Base-by-base conservation (phyloP, 2,797 vertebrate species). In the Thaleichthys pacificus region DNA sequence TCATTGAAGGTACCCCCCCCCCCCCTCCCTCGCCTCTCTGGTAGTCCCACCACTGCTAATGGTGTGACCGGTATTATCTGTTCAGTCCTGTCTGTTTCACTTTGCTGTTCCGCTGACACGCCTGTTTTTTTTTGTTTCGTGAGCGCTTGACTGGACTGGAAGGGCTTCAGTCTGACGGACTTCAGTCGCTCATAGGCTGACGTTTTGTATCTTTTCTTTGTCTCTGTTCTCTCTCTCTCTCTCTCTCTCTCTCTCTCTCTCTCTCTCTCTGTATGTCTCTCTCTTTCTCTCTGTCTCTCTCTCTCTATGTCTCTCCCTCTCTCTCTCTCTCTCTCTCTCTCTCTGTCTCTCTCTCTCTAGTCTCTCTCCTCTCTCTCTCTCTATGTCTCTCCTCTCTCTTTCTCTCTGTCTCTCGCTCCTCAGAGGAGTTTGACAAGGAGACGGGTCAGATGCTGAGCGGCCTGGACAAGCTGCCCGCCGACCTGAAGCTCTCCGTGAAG, bases 341-440 rank as follows among this genome's bases (percentile, higher is more conserved):
- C 32, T 5, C 0, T 5, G 26, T 28, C 26, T 28, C 26, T 26
- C 26, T 3, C 26, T 28, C 26, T 28, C 2, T 28, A 2, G 2
- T 3, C 26, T 28, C 26, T 5, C 2, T 6, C 5, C n/a, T 1
- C 26, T 26, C 26, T 26, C 26, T 3, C 26, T 28, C 26, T 28
- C 2, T 28, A 2, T 28, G 2, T 3, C 26, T 28, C 26, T 5
- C 2, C 30, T 32, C 30, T 32, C 30, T 4, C 6, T 35, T 3
- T 35, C 9, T 24, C 12, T 51, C 15, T 56, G 30, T 42, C 30
- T 61, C n/a, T 69, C 28, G 71, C 54, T 63, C 3, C 80, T 49
- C 92, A 99, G 97, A 98, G 80, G 96, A 98, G 73, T 97, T 97
- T 75, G 96, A 97, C 87, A 98, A 97, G 81, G 97, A 98, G 90